Evolutionary conservation across 2,797 vertebrate genomes (phyloP), one percentile per base, ranked within the genome.

Genomic region (Acipenser transmontanus): DNA sequence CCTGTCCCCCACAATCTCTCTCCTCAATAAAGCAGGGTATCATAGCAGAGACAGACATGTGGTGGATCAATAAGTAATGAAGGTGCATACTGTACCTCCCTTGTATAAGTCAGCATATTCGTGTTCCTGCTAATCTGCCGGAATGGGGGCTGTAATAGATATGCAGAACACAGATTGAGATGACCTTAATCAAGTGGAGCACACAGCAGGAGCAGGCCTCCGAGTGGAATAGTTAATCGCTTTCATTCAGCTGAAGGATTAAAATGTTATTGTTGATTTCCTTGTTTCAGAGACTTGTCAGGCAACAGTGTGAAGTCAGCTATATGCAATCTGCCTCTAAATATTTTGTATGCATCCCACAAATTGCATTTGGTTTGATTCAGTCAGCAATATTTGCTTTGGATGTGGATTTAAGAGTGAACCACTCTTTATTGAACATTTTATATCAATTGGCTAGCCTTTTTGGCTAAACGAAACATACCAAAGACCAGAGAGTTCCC

Each of bases 131-230:
- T 73, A 77, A 84, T 83, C 81, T 78, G 74, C 13, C 62, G 1
- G 70, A 75, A 69, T 64, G 72, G 70, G 71, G 72, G 66, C 68
- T 61, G 69, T 79, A 83, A 84, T 80, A 78, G 76, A 83, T 78
- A 69, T 74, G 77, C 81, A 72, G 73, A 74, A 68, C 73, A 80
- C 80, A 85, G 78, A 81, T 71, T 80, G 76, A 80, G 80, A 84
- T 84, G 78, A 88, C 86, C 86, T 87, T 84, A 84, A 82, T 86
- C 81, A 82, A 74, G 81, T 66, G 68, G 71, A 80, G 77, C 68
- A 49, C 72, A 72, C 69, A 63, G 69, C 69, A 66, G 63, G 66
- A 75, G 78, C 66, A 61, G 71, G 66, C 50, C 14, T 49, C 61
- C 6, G 72, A 77, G 76, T 71, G 65, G 72, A 78, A 67, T 69